Evolutionary conservation across 2,888 invertebrate species (phyloP), one percentile per base, ranked within the genome.

Genomic region (Dynastes maya): DNA sequence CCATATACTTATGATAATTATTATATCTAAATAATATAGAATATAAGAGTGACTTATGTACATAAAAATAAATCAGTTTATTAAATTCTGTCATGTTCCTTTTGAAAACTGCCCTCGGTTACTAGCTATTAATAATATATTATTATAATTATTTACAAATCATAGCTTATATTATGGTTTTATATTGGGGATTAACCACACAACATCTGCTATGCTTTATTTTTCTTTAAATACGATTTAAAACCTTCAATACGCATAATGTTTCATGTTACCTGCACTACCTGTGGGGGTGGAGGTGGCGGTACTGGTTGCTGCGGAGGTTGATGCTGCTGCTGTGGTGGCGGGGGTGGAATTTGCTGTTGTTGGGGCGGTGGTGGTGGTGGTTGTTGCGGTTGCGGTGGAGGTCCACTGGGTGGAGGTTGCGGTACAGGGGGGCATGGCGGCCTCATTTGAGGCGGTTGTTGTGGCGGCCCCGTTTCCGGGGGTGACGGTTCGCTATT

Each of bases 391-490:
- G 55, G 55, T 16, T 80, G 79, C 51, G 79, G 63, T 22, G 79
- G 65, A 9, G 78, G 78, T 27, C 79, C 82, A 67, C 76, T 81
- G 64, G 79, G 80, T 45, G 78, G 79, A 22, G 80, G 79, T 63
- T 76, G 78, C 55, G 79, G 81, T 22, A 85, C 85, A 3, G 87
- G 85, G 32, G 84, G 84, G 16, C 86, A 85, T 37, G 84, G 84
- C 51, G 82, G 82, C 55, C 83, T 83, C 71, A 79, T 71, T 74
- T 80, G 83, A 11, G 76, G 79, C 74, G 68, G 76, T 63, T 40
- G 79, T 68, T 58, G 80, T 40, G 83, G 81, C 63, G 84, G 83
- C 53, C 76, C 80, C 49, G 80, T 82, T 74, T 85, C 85, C 22
- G 82, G 82, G 9, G 83, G 81, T 13, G 83, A 85, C 61, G 85